Evolutionary conservation across 2,113 vertebrate genomes (phyloP), one percentile per base, ranked within the genome.

Genomic region (Corvus hawaiiensis): DNA sequence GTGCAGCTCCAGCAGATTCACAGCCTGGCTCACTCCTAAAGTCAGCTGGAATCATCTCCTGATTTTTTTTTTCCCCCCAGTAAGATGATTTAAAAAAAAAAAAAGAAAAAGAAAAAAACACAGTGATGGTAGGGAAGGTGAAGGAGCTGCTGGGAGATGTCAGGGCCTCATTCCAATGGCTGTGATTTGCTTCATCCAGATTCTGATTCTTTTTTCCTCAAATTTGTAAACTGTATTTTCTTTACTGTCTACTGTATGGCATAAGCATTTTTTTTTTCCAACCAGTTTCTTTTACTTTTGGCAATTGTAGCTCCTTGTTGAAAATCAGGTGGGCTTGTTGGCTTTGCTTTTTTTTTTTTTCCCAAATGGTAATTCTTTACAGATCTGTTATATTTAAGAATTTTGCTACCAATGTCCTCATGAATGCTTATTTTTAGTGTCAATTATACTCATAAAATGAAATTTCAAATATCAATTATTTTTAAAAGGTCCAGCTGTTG

Each of bases 21-120:
- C 54, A 24, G 39, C 30, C 51, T 8, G 2, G 22, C 23, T 74
- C 41, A 10, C 18, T 20, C 23, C n/a, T 39, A 2, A 21, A 52
- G 12, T 44, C 46, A 64, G 17, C 21, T 56, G 43, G 6, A 67
- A 20, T 48, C 23, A 64, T 19, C 23, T 43, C 2, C 7, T 37
- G 11, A 3, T 19, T 82, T 35, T 17, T 35, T 41, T 63, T 13
- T 43, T 43, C 7, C 6, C 6, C 43, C 21, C 52, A 55, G 4
- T 11, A 16, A 33, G 2, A 1, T 4, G 0, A 43, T 43, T 43
- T 89, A 62, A 72, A 48, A 32, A 73, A 44, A 27, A 2, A 8
- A 15, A 32, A 55, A 4, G 0, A 4, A 21, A 20, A 43, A 43
- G 39, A 41, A 6, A 20, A 33, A 32, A 48, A 9, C 4, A 5